Evolutionary conservation across 2,113 vertebrate species (phyloP).

Genomic region (Salminus brasiliensis): DNA sequence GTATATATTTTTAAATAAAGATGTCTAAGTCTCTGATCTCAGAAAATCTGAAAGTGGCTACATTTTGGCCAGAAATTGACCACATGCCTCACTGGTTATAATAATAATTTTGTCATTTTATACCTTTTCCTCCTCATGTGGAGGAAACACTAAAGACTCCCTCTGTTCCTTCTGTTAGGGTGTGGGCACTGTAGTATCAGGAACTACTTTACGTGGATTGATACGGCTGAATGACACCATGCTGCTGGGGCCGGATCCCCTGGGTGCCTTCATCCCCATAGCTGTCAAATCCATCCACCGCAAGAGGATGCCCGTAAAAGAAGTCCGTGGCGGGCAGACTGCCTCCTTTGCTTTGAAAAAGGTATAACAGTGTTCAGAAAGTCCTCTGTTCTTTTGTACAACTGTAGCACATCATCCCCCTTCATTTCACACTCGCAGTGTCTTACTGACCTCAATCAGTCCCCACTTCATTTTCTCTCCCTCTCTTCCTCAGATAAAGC

Average conservation of each 20-base stretch:
- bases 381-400: neutral
- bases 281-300: slow-evolving; percentile 98
- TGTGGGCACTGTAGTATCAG: slow-evolving; percentile 96
- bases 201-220: slow-evolving; percentile 91
- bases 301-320: slow-evolving; percentile 97
- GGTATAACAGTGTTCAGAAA: slow-evolving; percentile 69
- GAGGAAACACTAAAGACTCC: neutral
- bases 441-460: too few relatives aligned
- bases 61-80: too few relatives aligned
- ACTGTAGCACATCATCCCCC: neutral
- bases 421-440: too few relatives aligned
- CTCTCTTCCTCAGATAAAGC: slow-evolving; percentile 85
- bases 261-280: slow-evolving; percentile 93
- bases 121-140: too few relatives aligned
- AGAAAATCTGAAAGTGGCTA: too few relatives aligned
- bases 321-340: slow-evolving; percentile 95
- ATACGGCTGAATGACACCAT: slow-evolving; percentile 95
- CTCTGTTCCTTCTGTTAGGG: slow-evolving; percentile 76
- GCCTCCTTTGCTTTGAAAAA: slow-evolving; percentile 98
- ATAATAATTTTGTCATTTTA: too few relatives aligned
- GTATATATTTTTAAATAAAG: too few relatives aligned
- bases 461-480: neutral
- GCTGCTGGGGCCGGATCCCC: slow-evolving; percentile 92
- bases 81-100: too few relatives aligned
- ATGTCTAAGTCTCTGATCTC: too few relatives aligned